phyloP scores from a whole-genome alignment of 2,888 invertebrate genomes.

The Desoria tigrina region DNA sequence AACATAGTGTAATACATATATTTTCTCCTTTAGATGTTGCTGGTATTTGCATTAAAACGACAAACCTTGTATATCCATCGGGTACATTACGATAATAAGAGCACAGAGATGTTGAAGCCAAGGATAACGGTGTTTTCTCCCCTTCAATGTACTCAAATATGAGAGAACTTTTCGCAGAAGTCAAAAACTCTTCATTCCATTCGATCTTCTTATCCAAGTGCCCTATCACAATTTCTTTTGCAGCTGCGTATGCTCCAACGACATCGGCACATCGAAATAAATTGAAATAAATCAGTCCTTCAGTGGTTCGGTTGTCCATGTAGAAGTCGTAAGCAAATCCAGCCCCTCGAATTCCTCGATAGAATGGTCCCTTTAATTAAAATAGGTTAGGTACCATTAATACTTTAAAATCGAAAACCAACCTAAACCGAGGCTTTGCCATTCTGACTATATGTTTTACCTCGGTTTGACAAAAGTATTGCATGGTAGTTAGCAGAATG shows the following conservation, averaged over 20 bases:
- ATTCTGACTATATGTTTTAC: constrained; percentile 57
- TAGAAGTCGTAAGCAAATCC: constrained; percentile 81
- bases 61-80: constrained; percentile 60
- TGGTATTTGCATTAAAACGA: too few species aligned
- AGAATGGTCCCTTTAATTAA: constrained; percentile 75
- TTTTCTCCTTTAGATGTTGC: neutral
- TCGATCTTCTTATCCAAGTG: constrained; percentile 64
- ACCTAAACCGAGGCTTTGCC: constrained; percentile 18
- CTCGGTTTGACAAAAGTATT: constrained; percentile 84
- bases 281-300: constrained; percentile 71
- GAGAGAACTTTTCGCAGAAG: constrained; percentile 73
- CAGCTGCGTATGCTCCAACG: constrained; percentile 75
- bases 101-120: constrained; percentile 64
- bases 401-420: too few species aligned
- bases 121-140: constrained; percentile 58
- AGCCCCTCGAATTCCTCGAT: constrained; percentile 81
- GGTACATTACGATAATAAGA: constrained; percentile 70
- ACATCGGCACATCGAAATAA: constrained; percentile 77
- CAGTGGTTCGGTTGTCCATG: constrained; percentile 65
- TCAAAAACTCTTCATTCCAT: constrained; percentile 74
- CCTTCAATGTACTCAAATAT: constrained; percentile 80
- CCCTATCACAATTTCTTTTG: constrained; percentile 70
- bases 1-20: constrained; percentile 7
- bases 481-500: constrained; percentile 73
- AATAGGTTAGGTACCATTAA: neutral